Evolutionary conservation across 35 echinoderm and acorn worm genomes (phyloP).

Genomic region (Hemicentrotus pulcherrimus): DNA sequence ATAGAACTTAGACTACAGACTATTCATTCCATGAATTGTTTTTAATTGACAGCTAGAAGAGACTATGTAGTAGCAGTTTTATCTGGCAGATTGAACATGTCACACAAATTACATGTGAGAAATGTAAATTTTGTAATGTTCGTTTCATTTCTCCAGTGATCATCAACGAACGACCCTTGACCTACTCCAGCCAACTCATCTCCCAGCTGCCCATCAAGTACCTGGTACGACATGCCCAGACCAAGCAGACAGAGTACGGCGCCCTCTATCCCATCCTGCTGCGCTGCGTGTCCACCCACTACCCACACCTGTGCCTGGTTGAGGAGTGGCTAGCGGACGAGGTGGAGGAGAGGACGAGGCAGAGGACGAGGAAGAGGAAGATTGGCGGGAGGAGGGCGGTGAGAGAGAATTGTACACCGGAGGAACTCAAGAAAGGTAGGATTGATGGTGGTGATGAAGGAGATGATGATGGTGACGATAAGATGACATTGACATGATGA

Average conservation of each 20-base stretch:
- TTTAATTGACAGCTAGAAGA: no score
- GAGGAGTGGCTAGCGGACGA: conserved; percentile 94
- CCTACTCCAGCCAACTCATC: conserved; percentile 81
- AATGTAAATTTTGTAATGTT: background rate
- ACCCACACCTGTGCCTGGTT: conserved; percentile 95
- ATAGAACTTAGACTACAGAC: no score
- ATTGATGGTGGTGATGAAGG: background rate
- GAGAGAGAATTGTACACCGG: conserved; percentile 37
- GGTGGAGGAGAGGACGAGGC: conserved; percentile 55
- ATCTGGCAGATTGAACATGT: no score
- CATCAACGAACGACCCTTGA: conserved; percentile 62
- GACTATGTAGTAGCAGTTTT: no score
- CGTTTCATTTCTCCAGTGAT: conserved; percentile 59
- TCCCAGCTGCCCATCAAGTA: conserved; percentile 96
- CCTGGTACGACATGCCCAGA: conserved; percentile 77
- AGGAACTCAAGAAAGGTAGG: conserved; percentile 39
- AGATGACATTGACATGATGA: background rate
- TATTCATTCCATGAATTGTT: no score
- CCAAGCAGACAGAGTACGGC: conserved; percentile 72
- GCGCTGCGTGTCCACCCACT: conserved; percentile 86
- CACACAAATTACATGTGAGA: background rate
- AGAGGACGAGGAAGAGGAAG: conserved; percentile 36
- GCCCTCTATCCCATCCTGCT: conserved; percentile 85
- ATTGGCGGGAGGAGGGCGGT: background rate
- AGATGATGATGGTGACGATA: background rate